These are phyloP conservation scores for Albula goreensis DNA, from an alignment of 2,113 vertebrate species.

Conservation along the genomic window DNA sequence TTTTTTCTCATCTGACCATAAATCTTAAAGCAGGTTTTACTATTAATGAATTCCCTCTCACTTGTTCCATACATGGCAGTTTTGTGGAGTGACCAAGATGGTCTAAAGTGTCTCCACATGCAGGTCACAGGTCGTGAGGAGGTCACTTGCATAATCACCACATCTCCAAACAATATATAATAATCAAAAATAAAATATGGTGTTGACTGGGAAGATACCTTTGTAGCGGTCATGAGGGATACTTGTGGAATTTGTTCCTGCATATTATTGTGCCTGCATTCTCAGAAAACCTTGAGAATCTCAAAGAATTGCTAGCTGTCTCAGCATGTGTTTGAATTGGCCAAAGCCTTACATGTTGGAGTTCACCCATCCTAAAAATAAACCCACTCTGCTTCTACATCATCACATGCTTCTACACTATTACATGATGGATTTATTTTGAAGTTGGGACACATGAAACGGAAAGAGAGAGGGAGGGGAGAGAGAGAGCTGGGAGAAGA, in stretches of 20 bases:
- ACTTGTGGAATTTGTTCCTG: neutral
- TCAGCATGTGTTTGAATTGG: conserved; percentile 67
- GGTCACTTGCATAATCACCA: neutral
- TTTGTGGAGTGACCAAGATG: too few relatives aligned
- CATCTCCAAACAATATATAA: conserved; percentile 6
- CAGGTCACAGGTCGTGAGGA: neutral
- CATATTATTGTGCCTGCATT: conserved; percentile 36
- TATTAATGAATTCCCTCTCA: too few relatives aligned
- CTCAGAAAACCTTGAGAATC: conserved; percentile 55
- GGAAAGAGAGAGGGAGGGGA: conserved; percentile 23
- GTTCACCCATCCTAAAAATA: conserved; percentile 63
- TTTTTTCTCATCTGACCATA: too few relatives aligned
- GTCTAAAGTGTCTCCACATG: too few relatives aligned
- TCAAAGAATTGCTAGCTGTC: conserved; percentile 61
- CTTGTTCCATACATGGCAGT: too few relatives aligned
- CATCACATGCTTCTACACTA: conserved; percentile 35
- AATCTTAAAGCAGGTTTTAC: too few relatives aligned
- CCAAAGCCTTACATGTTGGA: conserved; percentile 44
- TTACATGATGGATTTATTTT: conserved; percentile 39
- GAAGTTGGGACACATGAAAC: conserved; percentile 24
- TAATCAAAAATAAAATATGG: conserved; percentile 41
- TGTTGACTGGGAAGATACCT: conserved; percentile 41
- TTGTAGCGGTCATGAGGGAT: neutral
- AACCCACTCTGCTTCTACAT: conserved; percentile 34
- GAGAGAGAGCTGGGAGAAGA: conserved; percentile 10